Conservation (phyloP, 2,888 invertebrate genomes). For the Eupithecia centaureata region DNA sequence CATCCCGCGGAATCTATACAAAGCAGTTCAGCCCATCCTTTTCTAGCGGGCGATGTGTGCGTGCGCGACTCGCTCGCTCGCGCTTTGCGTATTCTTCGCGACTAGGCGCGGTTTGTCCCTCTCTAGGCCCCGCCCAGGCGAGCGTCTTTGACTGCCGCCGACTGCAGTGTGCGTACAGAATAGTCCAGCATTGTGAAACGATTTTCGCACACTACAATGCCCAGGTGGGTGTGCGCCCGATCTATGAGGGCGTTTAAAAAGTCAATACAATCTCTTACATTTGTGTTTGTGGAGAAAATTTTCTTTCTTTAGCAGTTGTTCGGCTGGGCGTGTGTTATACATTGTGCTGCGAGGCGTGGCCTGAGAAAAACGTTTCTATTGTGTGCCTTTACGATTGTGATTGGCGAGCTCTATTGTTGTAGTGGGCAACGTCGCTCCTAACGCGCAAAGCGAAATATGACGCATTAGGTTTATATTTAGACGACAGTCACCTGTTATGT, state of each 20-base stretch:
- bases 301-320: slow-evolving; percentile 73
- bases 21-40: slow-evolving; percentile 79
- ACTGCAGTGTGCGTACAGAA: slow-evolving; percentile 73
- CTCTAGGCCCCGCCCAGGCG: slow-evolving; percentile 80
- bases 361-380: slow-evolving; percentile 74
- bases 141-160: slow-evolving; percentile 61
- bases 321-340: slow-evolving; percentile 75
- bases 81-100: slow-evolving; percentile 60
- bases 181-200: slow-evolving; percentile 75
- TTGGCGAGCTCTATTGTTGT: slow-evolving; percentile 76
- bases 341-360: slow-evolving; percentile 79
- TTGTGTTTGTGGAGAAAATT: slow-evolving; percentile 79
- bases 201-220: slow-evolving; percentile 78
- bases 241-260: slow-evolving; percentile 83
- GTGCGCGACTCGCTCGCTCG: slow-evolving; percentile 64
- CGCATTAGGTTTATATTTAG: slow-evolving; percentile 41
- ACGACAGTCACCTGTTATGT: slow-evolving; percentile 17
- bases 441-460: slow-evolving; percentile 45
- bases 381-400: slow-evolving; percentile 68
- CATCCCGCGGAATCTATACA: slow-evolving; percentile 80
- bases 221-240: slow-evolving; percentile 77
- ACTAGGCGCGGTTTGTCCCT: slow-evolving; percentile 72
- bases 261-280: slow-evolving; percentile 81
- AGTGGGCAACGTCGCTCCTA: slow-evolving; percentile 28
- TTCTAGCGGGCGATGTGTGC: slow-evolving; percentile 78